phyloP scores from a whole-genome alignment of 2,797 vertebrate species.

The Clarias platycephalus region DNA sequence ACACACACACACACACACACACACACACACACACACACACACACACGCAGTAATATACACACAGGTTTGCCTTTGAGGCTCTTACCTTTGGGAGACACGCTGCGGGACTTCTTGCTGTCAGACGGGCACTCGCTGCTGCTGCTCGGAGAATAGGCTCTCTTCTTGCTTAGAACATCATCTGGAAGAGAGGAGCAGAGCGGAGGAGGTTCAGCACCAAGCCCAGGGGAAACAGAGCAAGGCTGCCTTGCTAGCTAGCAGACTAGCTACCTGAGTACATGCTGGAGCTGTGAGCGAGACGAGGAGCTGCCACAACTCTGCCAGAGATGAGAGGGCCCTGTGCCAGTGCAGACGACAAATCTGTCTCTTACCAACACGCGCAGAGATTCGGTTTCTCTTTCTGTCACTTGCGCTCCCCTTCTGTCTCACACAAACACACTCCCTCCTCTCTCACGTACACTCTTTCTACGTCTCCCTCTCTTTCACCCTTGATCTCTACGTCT shows the following conservation, averaged over 20 bases:
- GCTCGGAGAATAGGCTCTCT: constrained; percentile 88
- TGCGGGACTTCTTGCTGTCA: constrained; percentile 93
- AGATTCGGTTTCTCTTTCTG: constrained; percentile 59
- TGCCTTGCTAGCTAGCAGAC: constrained; percentile 40
- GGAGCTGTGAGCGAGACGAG: constrained; percentile 49
- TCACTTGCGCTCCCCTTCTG: constrained; percentile 54
- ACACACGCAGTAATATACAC: not conserved
- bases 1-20: not conserved
- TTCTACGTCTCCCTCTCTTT: constrained; percentile 28
- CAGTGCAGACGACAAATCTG: constrained; percentile 69
- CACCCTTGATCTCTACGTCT: constrained; percentile 41
- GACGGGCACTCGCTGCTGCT: constrained; percentile 91
- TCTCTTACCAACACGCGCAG: constrained; percentile 62
- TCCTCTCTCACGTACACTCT: constrained; percentile 23
- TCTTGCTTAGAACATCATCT: constrained; percentile 97
- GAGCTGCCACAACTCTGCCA: constrained; percentile 66
- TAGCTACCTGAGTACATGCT: constrained; percentile 64
- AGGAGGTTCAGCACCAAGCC: constrained; percentile 44
- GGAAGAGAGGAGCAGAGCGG: constrained; percentile 50
- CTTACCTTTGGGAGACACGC: constrained; percentile 92
- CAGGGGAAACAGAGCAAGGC: constrained; percentile 31
- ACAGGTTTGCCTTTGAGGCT: constrained; percentile 21
- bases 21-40: not conserved
- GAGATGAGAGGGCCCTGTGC: constrained; percentile 65
- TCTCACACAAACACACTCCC: constrained; percentile 34